Evolutionary conservation across 2,113 vertebrate genomes (phyloP).

Genomic region (Jaculus jaculus): DNA sequence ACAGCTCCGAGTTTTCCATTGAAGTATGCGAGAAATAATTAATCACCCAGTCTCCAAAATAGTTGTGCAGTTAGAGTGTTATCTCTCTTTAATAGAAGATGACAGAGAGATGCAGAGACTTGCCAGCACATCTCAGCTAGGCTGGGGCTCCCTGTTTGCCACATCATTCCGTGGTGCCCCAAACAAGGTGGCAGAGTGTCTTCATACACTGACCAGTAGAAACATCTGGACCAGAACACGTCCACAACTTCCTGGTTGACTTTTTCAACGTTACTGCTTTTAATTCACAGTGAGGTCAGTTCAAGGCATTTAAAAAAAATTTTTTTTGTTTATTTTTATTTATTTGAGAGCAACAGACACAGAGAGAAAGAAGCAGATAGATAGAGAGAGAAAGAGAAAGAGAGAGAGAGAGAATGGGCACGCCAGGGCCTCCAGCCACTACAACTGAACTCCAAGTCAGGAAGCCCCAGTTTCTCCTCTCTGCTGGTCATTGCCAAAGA

Average conservation of each 20-base stretch:
- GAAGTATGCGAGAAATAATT: background rate
- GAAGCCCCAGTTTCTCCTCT: background rate
- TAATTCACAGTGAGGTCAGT: background rate
- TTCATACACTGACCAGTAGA: no score
- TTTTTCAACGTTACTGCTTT: background rate
- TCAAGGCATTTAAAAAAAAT: background rate
- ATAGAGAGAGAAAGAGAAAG: no score
- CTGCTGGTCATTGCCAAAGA: background rate
- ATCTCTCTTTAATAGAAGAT: background rate
- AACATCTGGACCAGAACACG: background rate
- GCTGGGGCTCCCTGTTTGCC: background rate
- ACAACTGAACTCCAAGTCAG: background rate
- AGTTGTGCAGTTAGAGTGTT: background rate
- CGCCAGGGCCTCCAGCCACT: no score
- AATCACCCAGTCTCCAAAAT: background rate
- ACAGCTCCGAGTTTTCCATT: background rate
- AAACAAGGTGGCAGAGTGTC: no score
- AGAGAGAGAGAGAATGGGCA: no score
- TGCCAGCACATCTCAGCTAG: background rate
- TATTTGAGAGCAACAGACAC: no score
- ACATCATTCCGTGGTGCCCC: fast-evolving
- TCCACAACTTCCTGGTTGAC: background rate
- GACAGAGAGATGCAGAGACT: background rate
- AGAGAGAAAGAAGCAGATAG: no score
- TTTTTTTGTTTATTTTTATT: no score